Conservation (phyloP, 2,888 invertebrate species). For the Machimus atricapillus region DNA sequence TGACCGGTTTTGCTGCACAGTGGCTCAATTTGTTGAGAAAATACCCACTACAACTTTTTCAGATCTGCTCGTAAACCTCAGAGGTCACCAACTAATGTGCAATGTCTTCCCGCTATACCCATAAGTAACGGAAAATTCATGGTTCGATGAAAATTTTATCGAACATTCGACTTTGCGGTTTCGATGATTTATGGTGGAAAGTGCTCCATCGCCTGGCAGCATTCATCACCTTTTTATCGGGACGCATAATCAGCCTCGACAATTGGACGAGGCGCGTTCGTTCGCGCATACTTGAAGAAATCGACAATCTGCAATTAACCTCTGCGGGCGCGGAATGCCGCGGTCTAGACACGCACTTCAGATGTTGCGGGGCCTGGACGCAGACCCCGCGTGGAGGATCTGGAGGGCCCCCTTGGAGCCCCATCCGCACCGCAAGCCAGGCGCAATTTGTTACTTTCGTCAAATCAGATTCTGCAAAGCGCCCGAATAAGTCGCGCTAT, state of each 20-base stretch:
- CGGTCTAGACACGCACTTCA: background rate
- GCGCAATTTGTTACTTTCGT: conserved; percentile 28
- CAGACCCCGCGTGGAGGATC: background rate
- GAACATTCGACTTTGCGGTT: background rate
- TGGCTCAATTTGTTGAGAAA: background rate
- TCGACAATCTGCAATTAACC: background rate
- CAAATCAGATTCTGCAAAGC: conserved; percentile 29
- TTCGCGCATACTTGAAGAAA: background rate
- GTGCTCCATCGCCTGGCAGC: background rate
- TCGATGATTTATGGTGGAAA: background rate
- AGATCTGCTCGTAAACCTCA: background rate
- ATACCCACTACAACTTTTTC: background rate
- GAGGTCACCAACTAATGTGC: background rate
- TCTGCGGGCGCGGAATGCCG: background rate
- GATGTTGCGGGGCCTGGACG: background rate
- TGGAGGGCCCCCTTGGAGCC: background rate
- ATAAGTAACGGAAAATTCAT: background rate
- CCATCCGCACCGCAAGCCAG: background rate
- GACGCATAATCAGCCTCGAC: background rate
- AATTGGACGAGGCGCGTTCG: background rate
- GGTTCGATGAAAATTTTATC: background rate
- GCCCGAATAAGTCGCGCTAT: background rate
- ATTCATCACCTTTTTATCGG: background rate
- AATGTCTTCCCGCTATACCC: background rate
- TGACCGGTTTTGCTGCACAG: background rate